phyloP scores from a whole-genome alignment of 1,140 invertebrate genomes.

The Spodoptera litura region DNA sequence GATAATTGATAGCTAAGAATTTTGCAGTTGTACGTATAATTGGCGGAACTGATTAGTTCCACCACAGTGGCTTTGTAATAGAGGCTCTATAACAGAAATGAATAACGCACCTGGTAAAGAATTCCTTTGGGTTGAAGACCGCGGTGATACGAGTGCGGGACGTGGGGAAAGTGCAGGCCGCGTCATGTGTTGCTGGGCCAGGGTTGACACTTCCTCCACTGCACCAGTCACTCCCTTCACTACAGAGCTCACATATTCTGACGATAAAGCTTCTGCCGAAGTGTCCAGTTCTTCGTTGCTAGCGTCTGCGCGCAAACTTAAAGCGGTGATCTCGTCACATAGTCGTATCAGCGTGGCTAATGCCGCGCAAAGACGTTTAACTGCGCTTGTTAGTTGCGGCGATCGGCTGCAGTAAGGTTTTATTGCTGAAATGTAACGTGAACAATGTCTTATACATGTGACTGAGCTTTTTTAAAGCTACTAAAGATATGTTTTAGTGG shows the following conservation, averaged over 20 bases:
- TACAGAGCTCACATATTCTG: conserved; percentile 92
- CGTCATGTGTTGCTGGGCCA: conserved; percentile 81
- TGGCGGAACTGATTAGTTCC: conserved; percentile 37
- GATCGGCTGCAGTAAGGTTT: conserved; percentile 83
- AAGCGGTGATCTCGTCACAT: conserved; percentile 91
- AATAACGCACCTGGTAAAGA: conserved; percentile 83
- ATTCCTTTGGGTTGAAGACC: conserved; percentile 84
- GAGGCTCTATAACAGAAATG: conserved; percentile 35
- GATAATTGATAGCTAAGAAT: conserved; percentile 33
- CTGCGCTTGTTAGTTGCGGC: conserved; percentile 88
- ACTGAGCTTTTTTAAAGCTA: too few relatives aligned
- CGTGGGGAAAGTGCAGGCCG: conserved; percentile 77
- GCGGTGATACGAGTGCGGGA: conserved; percentile 75
- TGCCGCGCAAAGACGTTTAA: conserved; percentile 94
- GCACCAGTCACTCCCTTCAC: conserved; percentile 92
- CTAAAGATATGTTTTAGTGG: too few relatives aligned
- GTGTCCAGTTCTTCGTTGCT: conserved; percentile 70
- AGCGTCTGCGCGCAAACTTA: conserved; percentile 90
- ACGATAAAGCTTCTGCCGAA: conserved; percentile 69
- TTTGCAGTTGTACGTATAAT: conserved; percentile 29
- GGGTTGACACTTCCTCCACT: conserved; percentile 88
- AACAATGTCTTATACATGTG: neutral
- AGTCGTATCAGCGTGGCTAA: conserved; percentile 95
- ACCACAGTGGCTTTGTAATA: conserved; percentile 21
- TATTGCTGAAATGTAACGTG: conserved; percentile 72